phyloP scores from a whole-genome alignment of 2,888 invertebrate genomes.

The Macrophya alboannulata region DNA sequence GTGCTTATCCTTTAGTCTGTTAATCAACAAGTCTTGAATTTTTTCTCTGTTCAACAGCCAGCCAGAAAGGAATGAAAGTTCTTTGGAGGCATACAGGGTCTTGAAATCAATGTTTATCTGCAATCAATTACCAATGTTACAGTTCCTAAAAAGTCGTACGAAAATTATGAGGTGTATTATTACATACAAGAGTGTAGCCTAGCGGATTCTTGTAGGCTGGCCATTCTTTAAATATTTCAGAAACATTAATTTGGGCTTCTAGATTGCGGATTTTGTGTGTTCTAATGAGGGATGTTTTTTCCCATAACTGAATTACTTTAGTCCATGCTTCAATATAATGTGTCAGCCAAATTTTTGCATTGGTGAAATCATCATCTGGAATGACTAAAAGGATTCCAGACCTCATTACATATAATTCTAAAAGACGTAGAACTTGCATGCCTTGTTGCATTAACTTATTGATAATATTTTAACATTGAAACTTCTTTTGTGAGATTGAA shows the following conservation, averaged over 20 bases:
- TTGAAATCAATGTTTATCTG: conserved; percentile 18
- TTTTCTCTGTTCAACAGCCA: background rate
- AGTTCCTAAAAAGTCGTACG: no score
- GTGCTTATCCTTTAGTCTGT: background rate
- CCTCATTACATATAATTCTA: no score
- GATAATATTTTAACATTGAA: no score
- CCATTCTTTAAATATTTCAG: background rate
- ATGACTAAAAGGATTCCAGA: no score
- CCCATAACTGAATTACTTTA: background rate
- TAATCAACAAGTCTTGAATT: no score
- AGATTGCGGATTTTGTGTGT: background rate
- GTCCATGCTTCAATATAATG: conserved; percentile 12
- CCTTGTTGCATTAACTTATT: no score
- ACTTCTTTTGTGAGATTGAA: no score
- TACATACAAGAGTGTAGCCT: conserved; percentile 3
- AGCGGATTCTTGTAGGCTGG: conserved; percentile 3
- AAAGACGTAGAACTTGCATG: no score
- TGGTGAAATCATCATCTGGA: background rate
- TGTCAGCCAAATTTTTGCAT: background rate
- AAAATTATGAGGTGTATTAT: background rate
- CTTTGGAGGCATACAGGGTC: background rate
- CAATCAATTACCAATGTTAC: no score
- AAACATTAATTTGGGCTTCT: background rate
- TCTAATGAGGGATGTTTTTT: background rate
- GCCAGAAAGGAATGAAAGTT: background rate